These are phyloP conservation scores for Archivesica marissinica DNA, from an alignment of 1,140 invertebrate genomes.

Conservation along the genomic window DNA sequence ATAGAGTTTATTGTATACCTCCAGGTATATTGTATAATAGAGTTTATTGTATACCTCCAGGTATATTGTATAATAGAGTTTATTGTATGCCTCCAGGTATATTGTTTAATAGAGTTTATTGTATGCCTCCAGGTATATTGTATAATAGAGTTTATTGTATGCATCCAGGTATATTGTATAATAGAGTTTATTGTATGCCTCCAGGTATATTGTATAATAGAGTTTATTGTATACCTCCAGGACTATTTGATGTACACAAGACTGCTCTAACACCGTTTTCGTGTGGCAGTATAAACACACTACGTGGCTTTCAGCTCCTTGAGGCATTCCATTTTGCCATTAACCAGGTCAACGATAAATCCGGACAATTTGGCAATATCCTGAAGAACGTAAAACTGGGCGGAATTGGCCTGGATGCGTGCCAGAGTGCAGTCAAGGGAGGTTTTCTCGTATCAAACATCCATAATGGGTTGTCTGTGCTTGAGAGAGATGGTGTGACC, in stretches of 20 bases:
- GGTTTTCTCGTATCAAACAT: slow-evolving; percentile 79
- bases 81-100: too few relatives aligned
- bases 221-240: slow-evolving; percentile 66
- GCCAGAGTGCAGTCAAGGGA: slow-evolving; percentile 75
- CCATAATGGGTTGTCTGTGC: slow-evolving; percentile 72
- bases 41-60: too few relatives aligned
- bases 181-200: too few relatives aligned
- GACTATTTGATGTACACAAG: slow-evolving; percentile 81
- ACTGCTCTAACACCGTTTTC: slow-evolving; percentile 72
- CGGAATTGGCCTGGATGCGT: slow-evolving; percentile 79
- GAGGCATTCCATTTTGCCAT: slow-evolving; percentile 82
- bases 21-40: too few relatives aligned
- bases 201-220: too few relatives aligned
- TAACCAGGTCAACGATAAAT: slow-evolving; percentile 76
- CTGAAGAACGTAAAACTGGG: slow-evolving; percentile 77
- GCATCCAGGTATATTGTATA: too few relatives aligned
- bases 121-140: too few relatives aligned
- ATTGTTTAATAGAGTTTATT: too few relatives aligned
- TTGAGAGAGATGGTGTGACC: slow-evolving; percentile 65
- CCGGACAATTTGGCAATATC: slow-evolving; percentile 74
- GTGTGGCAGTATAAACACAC: slow-evolving; percentile 78
- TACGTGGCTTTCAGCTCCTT: slow-evolving; percentile 79
- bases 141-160: too few relatives aligned
- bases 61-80: too few relatives aligned
- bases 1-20: slow-evolving; percentile 35